Evolutionary conservation across 2,888 invertebrate species (phyloP).

Genomic region (Caenorhabditis drosophilae): DNA sequence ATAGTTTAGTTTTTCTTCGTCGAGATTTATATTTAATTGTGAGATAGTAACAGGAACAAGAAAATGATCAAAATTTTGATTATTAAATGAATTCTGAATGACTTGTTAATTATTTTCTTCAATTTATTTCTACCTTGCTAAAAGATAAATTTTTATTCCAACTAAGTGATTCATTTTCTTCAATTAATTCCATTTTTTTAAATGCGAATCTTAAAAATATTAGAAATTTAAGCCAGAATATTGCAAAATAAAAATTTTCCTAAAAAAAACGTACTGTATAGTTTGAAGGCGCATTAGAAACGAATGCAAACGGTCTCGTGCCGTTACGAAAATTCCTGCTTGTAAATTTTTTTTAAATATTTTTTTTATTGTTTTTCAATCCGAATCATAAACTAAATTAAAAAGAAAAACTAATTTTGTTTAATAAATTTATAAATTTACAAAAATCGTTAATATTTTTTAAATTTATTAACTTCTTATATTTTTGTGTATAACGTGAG

Average conservation of each 20-base stretch:
- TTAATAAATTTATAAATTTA: neutral
- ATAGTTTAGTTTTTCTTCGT: neutral
- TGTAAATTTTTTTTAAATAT: neutral
- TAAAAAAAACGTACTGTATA: no score
- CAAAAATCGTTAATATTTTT: no score
- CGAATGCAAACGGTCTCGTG: neutral
- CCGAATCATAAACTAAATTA: neutral
- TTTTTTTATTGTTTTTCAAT: no score
- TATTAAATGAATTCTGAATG: neutral
- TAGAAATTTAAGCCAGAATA: neutral
- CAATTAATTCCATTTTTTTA: neutral
- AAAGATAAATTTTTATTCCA: neutral
- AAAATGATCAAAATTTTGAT: neutral
- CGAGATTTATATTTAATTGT: neutral
- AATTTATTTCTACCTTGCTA: neutral
- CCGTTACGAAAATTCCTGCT: neutral
- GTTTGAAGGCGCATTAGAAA: neutral
- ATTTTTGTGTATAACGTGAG: no score
- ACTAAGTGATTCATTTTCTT: neutral
- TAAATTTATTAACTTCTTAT: no score
- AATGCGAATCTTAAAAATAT: neutral
- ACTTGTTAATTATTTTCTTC: neutral
- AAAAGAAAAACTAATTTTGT: neutral
- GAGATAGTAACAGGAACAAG: neutral
- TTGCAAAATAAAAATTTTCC: neutral